phyloP scores from a whole-genome alignment of 1,140 invertebrate genomes.

The Eurosta solidaginis region DNA sequence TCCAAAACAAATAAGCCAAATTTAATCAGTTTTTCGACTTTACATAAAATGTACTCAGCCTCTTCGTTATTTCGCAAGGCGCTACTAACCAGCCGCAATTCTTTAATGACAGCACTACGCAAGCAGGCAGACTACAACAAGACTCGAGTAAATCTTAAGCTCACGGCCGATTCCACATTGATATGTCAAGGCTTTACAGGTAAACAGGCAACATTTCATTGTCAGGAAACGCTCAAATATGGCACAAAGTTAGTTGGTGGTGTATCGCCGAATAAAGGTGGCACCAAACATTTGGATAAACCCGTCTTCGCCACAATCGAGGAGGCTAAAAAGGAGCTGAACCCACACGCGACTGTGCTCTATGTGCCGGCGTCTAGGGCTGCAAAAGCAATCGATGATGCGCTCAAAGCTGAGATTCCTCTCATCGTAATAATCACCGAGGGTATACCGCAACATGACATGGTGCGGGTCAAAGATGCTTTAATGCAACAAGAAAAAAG shows the following conservation, averaged over 20 bases:
- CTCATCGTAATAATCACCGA: constrained; percentile 98
- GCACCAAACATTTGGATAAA: constrained; percentile 86
- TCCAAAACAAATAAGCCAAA: too few relatives aligned
- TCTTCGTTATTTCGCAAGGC: not conserved
- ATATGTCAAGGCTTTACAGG: constrained; percentile 96
- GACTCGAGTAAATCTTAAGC: constrained; percentile 79
- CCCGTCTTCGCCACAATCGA: constrained; percentile 91
- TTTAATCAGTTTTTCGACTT: too few relatives aligned
- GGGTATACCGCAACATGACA: constrained; percentile 97
- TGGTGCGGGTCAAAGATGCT: constrained; percentile 93
- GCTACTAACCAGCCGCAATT: not conserved
- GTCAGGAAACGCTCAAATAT: constrained; percentile 95
- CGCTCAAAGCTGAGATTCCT: constrained; percentile 94
- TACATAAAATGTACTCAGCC: not conserved
- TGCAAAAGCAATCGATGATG: constrained; percentile 89
- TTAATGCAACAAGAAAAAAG: constrained; percentile 87
- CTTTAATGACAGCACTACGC: not conserved
- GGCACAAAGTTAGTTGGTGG: constrained; percentile 97
- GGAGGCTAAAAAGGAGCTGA: constrained; percentile 77
- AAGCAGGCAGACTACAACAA: constrained; percentile 47
- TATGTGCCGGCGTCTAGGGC: constrained; percentile 96
- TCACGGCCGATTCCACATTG: constrained; percentile 87
- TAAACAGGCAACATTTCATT: constrained; percentile 93
- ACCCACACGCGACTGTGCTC: constrained; percentile 89
- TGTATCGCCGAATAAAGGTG: constrained; percentile 95